Evolutionary conservation across 2,888 invertebrate species (phyloP).

Genomic region (Hirtodrosophila cameraria): DNA sequence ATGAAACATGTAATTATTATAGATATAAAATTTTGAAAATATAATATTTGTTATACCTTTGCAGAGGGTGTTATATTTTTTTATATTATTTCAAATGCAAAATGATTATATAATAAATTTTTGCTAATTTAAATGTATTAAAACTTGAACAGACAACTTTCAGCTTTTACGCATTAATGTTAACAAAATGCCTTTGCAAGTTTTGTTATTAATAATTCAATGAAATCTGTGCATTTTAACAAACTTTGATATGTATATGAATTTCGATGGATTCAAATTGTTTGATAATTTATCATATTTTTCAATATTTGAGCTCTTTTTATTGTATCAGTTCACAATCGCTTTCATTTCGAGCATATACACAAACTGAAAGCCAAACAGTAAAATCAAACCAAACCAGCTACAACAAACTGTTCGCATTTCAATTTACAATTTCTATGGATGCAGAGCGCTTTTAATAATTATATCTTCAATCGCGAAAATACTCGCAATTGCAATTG

Average conservation of each 20-base stretch:
- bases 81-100: no score
- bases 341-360: background rate
- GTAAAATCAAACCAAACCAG: background rate
- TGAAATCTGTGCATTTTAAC: background rate
- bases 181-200: background rate
- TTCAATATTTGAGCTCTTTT: background rate
- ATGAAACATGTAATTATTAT: no score
- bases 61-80: no score
- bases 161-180: background rate
- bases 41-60: no score
- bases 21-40: no score
- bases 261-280: conserved; percentile 25
- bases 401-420: conserved; percentile 25
- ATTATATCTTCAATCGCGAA: conserved; percentile 55
- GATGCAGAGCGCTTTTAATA: conserved; percentile 38
- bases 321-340: background rate
- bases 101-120: no score
- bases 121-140: no score
- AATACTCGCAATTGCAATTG: conserved; percentile 31
- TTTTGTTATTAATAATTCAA: background rate
- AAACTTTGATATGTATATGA: conserved; percentile 7
- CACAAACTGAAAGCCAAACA: conserved; percentile 5
- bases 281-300: background rate
- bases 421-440: conserved; percentile 67
- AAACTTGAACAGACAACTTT: no score